Percentiles rank a stretch among this genome's conserved stretches.
Evolutionary conservation across 2,797 vertebrate species (phyloP).

Genomic region (Lateolabrax maculatus): DNA sequence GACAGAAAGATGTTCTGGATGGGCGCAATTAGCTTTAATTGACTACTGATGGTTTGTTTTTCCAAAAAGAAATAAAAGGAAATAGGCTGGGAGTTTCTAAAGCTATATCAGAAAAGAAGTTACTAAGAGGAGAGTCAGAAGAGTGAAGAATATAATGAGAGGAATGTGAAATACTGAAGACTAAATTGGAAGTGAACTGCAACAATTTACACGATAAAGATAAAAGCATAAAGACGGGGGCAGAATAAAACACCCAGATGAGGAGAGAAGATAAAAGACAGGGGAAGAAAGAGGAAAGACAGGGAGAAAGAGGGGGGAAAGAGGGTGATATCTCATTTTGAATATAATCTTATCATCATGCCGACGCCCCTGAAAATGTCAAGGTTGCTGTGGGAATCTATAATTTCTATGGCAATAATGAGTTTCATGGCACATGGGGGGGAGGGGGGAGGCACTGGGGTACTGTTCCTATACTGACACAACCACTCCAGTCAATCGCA

Average conservation of each 20-base stretch:
- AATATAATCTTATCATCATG: constrained; percentile 60
- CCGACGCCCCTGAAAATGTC: constrained; percentile 67
- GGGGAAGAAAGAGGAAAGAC: neutral
- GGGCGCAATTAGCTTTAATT: constrained; percentile 18
- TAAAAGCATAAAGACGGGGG: constrained; percentile 28
- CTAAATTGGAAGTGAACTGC: constrained; percentile 43
- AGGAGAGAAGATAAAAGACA: constrained; percentile 46
- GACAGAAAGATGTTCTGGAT: neutral
- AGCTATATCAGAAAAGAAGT: constrained; percentile 2
- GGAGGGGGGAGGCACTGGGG: constrained; percentile 20
- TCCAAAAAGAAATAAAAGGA: constrained; percentile 9
- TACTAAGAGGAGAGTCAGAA: neutral
- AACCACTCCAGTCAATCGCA: constrained; percentile 26
- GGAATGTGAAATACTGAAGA: constrained; percentile 22
- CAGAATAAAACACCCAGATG: constrained; percentile 40
- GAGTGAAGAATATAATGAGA: constrained; percentile 6
- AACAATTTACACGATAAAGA: constrained; percentile 37
- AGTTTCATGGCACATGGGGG: constrained; percentile 58
- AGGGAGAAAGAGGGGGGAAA: neutral
- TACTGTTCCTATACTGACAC: constrained; percentile 28
- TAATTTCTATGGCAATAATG: constrained; percentile 66
- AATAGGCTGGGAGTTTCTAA: neutral
- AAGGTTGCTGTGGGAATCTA: constrained; percentile 70
- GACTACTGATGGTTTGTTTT: constrained; percentile 6
- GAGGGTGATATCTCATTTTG: constrained; percentile 48